Base-by-base conservation (phyloP, 2,113 vertebrate genomes). In the Galbula dea region DNA sequence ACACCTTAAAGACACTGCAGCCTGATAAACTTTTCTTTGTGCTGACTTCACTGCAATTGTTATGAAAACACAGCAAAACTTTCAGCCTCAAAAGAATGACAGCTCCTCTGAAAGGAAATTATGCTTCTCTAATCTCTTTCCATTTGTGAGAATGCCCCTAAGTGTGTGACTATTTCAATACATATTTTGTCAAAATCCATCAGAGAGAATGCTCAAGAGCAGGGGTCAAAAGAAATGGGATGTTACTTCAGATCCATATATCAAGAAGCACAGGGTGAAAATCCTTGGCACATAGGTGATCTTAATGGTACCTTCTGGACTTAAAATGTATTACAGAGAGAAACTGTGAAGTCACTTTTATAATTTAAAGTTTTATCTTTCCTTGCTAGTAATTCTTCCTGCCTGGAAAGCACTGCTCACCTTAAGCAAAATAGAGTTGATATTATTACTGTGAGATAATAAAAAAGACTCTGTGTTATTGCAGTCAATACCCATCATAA, bases 331-430 rank as follows among this genome's bases (percentile, higher is more conserved):
- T 92, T 93, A 71, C 79, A 83, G 86, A 58, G 77, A 73, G 59
- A 80, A 92, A 78, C 67, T 49, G 61, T 24, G 8, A 54, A 89
- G 87, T 79, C 8, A 65, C 89, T 90, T 84, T 92, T 82, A 39
- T 91, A 89, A 96, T 91, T 94, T 95, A 95, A 73, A 69, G 62
- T 82, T 85, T 93, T 90, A 27, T 94, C 91, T 94, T 79, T 90
- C 68, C 84, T 80, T 91, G 45, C 90, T 88, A 91, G 46, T 94
- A 91, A 94, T 91, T 93, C 39, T 83, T 87, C 62, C 74, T 76
- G 67, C 69, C 90, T 85, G 77, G 83, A 71, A 85, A 90, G 79
- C 75, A 30, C 48, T 59, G 34, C 43, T 94, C 72, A 92, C 89
- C 86, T 92, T 83, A 94, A 94, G 74, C 86, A 93, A 95, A 93